phyloP scores from a whole-genome alignment of 2,113 vertebrate species.

The Anser brachyrhynchus region DNA sequence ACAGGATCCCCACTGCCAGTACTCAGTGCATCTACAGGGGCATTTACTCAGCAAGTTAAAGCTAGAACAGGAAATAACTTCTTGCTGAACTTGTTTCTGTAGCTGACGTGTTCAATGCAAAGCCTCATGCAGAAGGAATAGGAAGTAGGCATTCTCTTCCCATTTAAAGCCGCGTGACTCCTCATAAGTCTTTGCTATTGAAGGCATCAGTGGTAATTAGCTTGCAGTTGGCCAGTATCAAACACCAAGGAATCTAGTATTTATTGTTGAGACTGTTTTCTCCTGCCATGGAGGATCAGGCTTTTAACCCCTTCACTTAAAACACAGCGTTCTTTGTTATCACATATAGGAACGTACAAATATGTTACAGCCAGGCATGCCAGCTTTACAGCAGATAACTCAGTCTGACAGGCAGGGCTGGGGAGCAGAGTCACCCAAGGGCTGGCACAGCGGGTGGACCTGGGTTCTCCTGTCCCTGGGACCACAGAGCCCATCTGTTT shows the following conservation, averaged over 20 bases:
- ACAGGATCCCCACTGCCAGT: neutral
- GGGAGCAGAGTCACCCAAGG: neutral
- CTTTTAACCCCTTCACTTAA: neutral
- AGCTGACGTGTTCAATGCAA: neutral
- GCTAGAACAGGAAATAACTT: neutral
- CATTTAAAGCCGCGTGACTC: neutral
- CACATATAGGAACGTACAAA: neutral
- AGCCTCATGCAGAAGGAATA: neutral
- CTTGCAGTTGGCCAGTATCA: neutral
- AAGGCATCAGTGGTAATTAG: neutral
- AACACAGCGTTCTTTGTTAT: neutral
- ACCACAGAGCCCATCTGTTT: no score
- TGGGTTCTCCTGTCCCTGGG: neutral
- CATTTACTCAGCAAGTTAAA: neutral
- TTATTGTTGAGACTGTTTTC: neutral
- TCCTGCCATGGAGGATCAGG: neutral
- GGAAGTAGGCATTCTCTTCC: neutral
- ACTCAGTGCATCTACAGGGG: neutral
- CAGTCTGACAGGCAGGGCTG: neutral
- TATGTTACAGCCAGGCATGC: fast-evolving
- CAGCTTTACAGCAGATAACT: neutral
- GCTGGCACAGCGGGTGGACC: neutral
- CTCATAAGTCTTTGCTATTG: fast-evolving
- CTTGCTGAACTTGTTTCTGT: neutral
- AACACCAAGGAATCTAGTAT: neutral